Percentiles rank a stretch among this genome's conserved stretches.
These are phyloP conservation scores for Cyclargus thomasi DNA, from an alignment of 1,140 invertebrate genomes.

Conservation along the genomic window DNA sequence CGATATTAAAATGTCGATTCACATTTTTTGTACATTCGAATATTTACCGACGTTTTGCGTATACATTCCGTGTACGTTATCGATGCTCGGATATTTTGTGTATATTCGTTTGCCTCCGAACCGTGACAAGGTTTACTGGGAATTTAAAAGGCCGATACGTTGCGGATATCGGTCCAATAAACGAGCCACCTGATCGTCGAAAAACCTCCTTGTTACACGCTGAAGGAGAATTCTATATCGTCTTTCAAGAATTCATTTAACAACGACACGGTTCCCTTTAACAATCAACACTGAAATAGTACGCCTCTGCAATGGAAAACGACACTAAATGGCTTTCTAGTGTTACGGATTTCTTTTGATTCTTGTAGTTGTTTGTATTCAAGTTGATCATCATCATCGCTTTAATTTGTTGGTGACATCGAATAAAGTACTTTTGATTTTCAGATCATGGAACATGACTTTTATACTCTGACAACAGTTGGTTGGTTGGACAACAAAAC, in stretches of 20 bases:
- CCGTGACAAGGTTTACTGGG: neutral
- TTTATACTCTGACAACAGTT: no score
- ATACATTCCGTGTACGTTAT: neutral
- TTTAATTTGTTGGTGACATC: no score
- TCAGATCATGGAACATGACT: no score
- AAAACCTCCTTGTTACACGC: neutral
- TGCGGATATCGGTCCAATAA: constrained; percentile 2
- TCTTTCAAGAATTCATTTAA: constrained; percentile 8
- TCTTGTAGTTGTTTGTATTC: neutral
- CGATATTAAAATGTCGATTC: neutral
- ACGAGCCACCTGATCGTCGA: constrained; percentile 7
- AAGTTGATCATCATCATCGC: neutral
- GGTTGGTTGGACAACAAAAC: no score
- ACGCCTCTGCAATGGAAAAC: constrained; percentile 8
- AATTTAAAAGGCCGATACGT: constrained; percentile 14
- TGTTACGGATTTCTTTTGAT: neutral
- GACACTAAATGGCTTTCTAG: constrained; percentile 6
- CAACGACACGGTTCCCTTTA: neutral
- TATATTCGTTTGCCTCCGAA: neutral
- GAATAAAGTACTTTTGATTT: no score
- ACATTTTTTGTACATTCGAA: neutral
- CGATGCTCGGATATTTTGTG: neutral
- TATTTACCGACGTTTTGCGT: neutral
- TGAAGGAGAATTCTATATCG: neutral
- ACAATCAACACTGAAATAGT: neutral